Percentiles rank a stretch among this genome's conserved stretches.
These are phyloP conservation scores for Caradrina kadenii DNA, from an alignment of 2,888 invertebrate species.

Conservation along the genomic window DNA sequence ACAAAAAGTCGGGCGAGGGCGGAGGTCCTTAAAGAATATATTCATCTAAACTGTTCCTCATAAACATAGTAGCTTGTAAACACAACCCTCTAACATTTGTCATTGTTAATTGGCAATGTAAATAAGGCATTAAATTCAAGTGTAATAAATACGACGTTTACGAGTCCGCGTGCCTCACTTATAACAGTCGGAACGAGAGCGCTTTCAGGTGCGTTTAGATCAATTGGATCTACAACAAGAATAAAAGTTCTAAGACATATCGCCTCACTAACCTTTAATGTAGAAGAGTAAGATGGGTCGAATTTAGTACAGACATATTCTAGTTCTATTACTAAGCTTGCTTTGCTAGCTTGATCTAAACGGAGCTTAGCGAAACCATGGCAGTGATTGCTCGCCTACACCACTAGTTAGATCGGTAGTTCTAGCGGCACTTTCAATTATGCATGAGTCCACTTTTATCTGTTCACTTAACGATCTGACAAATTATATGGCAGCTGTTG, in stretches of 20 bases:
- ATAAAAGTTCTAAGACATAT: background rate
- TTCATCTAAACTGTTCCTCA: slow-evolving; percentile 28
- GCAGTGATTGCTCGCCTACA: slow-evolving; percentile 56
- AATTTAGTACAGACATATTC: slow-evolving; percentile 1
- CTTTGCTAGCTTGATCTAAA: slow-evolving; percentile 20
- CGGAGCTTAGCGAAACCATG: slow-evolving; percentile 42
- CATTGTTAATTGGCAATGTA: slow-evolving; percentile 52
- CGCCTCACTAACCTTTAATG: slow-evolving; percentile 1
- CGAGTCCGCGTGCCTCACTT: slow-evolving; percentile 41
- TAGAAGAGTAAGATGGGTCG: background rate
- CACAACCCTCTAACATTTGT: slow-evolving; percentile 36
- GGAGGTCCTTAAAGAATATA: no score
- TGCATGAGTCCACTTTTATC: slow-evolving; percentile 77
- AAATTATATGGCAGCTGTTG: slow-evolving; percentile 77
- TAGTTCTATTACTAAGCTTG: background rate
- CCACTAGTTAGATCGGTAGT: slow-evolving; percentile 54
- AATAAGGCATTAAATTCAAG: slow-evolving; percentile 45
- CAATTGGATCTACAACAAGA: slow-evolving; percentile 4
- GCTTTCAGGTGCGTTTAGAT: slow-evolving; percentile 34
- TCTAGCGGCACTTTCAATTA: slow-evolving; percentile 78
- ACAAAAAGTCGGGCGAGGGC: no score
- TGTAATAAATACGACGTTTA: slow-evolving; percentile 53
- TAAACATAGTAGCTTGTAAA: slow-evolving; percentile 47
- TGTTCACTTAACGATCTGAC: slow-evolving; percentile 74
- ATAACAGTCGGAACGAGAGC: slow-evolving; percentile 25